Evolutionary conservation across 2,113 vertebrate species (phyloP).

Genomic region (Morone chrysops): DNA sequence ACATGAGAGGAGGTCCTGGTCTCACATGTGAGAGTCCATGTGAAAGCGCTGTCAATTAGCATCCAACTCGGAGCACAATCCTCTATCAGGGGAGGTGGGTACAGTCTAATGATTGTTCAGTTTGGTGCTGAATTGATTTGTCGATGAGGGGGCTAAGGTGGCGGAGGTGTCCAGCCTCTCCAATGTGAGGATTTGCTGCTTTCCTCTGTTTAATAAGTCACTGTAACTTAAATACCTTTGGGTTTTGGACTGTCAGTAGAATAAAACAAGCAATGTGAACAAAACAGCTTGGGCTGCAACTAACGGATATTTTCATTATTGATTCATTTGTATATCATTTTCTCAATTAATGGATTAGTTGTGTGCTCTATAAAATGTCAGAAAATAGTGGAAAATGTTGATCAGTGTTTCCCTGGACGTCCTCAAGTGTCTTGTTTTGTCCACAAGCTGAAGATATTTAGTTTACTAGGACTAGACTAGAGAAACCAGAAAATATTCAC

Average conservation of each 20-base stretch:
- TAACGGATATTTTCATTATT: no score
- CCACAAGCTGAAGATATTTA: no score
- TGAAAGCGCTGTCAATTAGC: conserved; percentile 16
- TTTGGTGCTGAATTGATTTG: background rate
- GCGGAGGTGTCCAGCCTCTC: background rate
- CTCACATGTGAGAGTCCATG: background rate
- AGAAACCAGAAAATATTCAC: no score
- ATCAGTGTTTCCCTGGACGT: no score
- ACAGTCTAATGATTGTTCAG: background rate
- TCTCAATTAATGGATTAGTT: no score
- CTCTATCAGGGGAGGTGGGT: background rate
- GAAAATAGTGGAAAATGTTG: no score
- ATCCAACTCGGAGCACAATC: background rate
- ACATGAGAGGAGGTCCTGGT: conserved; percentile 12
- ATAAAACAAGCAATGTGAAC: background rate
- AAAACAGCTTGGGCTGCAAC: no score
- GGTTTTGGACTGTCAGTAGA: no score
- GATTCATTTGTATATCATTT: no score
- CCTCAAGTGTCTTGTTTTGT: no score
- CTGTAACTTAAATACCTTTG: background rate
- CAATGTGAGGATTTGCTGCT: background rate
- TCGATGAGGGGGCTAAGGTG: background rate
- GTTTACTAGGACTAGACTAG: no score
- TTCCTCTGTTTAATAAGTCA: background rate
- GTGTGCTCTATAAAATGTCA: no score